Evolutionary conservation across 1,140 invertebrate genomes (phyloP), one percentile per base, ranked within the genome.

Genomic region (Formica selysi): DNA sequence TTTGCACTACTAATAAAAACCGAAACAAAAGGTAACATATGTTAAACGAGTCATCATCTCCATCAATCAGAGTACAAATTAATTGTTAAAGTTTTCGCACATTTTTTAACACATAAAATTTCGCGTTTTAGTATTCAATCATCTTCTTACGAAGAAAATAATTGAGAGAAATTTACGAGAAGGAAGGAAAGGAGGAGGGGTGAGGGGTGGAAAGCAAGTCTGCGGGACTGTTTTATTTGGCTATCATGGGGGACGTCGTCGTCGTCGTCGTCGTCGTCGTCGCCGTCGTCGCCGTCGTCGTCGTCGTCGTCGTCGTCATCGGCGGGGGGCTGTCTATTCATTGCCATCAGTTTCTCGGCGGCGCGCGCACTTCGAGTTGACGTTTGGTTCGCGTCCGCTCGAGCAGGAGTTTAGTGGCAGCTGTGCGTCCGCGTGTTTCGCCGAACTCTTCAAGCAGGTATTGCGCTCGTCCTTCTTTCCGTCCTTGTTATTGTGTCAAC

Each of bases 351-450:
- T 80, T 80, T 70, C 76, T 68, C 78, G 85, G 62, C 73, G 81
- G 88, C 86, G 89, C 89, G 78, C 89, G 89, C 89, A 88, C 73
- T 87, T 86, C 71, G 89, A 90, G 88, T 90, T 89, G 48, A 90
- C 89, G 89, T 90, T 90, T 90, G 76, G 89, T 90, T 90, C 89
- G 86, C 62, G 62, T 26, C 38, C 67, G 76, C 29, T 70, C 29
- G 76, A 73, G 51, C 54, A 67, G 73, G 65, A 44, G 86, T 79
- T 90, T 89, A 90, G 89, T 90, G 84, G 81, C 57, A 76, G 89
- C 73, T 81, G 78, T 67, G 89, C 76, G 88, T 67, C 83, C 89
- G 89, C 88, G 86, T 86, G 89, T 70, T 74, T 76, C 89, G 61
- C 68, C 48, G 16, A 62, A 89, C 57, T 80, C 73, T 76, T 90